Percentiles rank a stretch among this genome's conserved stretches.
Evolutionary conservation across 2,113 vertebrate species (phyloP).

Genomic region (Ornithorhynchus anatinus): DNA sequence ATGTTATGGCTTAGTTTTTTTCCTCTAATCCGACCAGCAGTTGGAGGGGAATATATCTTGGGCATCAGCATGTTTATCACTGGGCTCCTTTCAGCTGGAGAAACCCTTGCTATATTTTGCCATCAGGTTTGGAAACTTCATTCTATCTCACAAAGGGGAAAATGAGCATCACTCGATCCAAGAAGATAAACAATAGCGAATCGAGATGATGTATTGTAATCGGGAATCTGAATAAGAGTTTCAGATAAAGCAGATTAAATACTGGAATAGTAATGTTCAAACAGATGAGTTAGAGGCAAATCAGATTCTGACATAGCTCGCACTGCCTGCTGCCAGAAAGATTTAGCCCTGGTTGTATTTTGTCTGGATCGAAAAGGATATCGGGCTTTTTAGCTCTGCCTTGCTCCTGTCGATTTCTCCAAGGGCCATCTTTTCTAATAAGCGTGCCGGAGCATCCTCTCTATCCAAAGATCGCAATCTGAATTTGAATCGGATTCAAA

Average conservation of each 20-base stretch:
- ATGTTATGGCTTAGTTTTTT: too few species aligned
- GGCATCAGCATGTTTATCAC: too few species aligned
- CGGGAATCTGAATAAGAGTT: background rate
- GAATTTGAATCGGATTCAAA: conserved; percentile 67
- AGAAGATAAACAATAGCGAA: background rate
- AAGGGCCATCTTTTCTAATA: conserved; percentile 53
- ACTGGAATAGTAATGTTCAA: conserved; percentile 12
- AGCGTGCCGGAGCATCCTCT: conserved; percentile 35
- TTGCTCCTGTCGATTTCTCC: conserved; percentile 29
- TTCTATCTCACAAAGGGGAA: background rate
- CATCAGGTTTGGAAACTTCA: background rate
- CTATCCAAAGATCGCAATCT: conserved; percentile 54
- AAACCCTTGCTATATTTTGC: background rate
- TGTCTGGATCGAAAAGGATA: conserved; percentile 32
- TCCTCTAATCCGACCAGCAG: too few species aligned
- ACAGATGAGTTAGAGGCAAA: conserved; percentile 10
- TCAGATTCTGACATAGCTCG: conserved; percentile 36
- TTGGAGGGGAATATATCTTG: too few species aligned
- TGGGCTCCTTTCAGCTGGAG: background rate
- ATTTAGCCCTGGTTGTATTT: conserved; percentile 15
- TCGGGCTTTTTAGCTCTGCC: conserved; percentile 21
- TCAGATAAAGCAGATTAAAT: conserved; percentile 4
- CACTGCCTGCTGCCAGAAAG: conserved; percentile 25
- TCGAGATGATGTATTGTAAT: background rate
- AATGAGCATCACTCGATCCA: background rate